Percentiles rank a stretch among this genome's conserved stretches.
phyloP scores from a whole-genome alignment of 2,113 vertebrate species.

The Pseudonaja textilis region DNA sequence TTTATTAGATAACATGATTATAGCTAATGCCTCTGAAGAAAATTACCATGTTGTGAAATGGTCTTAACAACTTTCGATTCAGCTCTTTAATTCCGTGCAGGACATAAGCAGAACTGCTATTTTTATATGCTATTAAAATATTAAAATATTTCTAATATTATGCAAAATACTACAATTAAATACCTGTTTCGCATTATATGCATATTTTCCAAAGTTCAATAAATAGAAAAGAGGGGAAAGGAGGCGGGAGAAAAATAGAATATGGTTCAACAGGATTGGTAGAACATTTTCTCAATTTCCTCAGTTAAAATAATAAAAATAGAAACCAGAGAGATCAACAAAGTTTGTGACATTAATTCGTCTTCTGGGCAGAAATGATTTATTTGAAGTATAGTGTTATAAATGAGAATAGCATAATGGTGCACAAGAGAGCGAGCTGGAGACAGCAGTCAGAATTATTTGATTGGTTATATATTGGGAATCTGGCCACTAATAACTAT shows the following conservation, averaged over 20 bases:
- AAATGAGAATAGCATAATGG: not conserved
- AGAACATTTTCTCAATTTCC: not conserved
- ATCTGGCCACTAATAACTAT: not conserved
- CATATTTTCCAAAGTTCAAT: not conserved
- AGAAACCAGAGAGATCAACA: not conserved
- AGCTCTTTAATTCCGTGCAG: not conserved
- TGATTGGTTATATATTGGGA: not conserved
- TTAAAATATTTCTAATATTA: not conserved
- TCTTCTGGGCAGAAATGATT: not conserved
- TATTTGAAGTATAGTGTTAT: not conserved
- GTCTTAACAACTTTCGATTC: not conserved
- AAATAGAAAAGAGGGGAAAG: not conserved
- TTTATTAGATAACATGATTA: no score
- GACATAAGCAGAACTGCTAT: not conserved
- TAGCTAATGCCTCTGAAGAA: no score
- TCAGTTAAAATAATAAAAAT: not conserved
- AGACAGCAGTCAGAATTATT: not conserved
- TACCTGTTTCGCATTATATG: not conserved
- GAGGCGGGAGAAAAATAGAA: not conserved
- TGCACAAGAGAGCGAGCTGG: not conserved
- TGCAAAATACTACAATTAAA: not conserved
- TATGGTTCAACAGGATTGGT: not conserved
- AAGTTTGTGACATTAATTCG: not conserved
- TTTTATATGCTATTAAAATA: not conserved
- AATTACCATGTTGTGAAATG: not conserved